These are phyloP conservation scores for Spicauda simplicius DNA, from an alignment of 2,888 invertebrate genomes.

Conservation along the genomic window DNA sequence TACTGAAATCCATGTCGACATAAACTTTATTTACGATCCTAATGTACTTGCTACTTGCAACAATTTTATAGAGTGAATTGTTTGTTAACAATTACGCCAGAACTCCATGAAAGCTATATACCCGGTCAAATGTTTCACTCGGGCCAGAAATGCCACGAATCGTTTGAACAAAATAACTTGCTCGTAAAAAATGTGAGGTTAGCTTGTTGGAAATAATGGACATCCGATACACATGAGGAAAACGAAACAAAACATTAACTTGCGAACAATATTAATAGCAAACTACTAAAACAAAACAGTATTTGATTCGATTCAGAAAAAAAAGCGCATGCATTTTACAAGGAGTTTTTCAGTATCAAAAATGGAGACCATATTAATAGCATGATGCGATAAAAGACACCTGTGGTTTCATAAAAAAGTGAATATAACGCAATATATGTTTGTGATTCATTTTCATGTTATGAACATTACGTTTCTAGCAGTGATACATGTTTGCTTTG, in stretches of 20 bases:
- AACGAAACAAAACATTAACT: conserved; percentile 38
- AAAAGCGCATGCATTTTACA: conserved; percentile 31
- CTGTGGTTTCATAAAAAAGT: conserved; percentile 68
- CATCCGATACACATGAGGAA: conserved; percentile 55
- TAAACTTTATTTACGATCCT: not conserved
- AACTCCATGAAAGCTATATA: not conserved
- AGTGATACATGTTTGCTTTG: conserved; percentile 33
- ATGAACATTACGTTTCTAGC: conserved; percentile 30
- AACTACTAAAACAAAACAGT: conserved; percentile 26
- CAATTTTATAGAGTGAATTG: not conserved
- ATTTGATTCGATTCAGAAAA: too few species aligned
- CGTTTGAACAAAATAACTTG: conserved; percentile 72
- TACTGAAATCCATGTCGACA: too few species aligned
- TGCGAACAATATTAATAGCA: conserved; percentile 28
- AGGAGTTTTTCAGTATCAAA: conserved; percentile 52
- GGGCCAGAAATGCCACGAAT: conserved; percentile 74
- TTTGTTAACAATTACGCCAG: conserved; percentile 7
- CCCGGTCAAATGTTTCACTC: conserved; percentile 72
- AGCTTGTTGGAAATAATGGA: conserved; percentile 65
- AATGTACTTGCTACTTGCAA: not conserved
- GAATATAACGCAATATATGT: conserved; percentile 32
- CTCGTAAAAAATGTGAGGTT: conserved; percentile 69
- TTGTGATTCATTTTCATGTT: conserved; percentile 30
- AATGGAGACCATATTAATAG: conserved; percentile 60
- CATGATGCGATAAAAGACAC: conserved; percentile 69